These are phyloP conservation scores for Apamea anceps DNA, from an alignment of 2,888 invertebrate species.

Conservation along the genomic window DNA sequence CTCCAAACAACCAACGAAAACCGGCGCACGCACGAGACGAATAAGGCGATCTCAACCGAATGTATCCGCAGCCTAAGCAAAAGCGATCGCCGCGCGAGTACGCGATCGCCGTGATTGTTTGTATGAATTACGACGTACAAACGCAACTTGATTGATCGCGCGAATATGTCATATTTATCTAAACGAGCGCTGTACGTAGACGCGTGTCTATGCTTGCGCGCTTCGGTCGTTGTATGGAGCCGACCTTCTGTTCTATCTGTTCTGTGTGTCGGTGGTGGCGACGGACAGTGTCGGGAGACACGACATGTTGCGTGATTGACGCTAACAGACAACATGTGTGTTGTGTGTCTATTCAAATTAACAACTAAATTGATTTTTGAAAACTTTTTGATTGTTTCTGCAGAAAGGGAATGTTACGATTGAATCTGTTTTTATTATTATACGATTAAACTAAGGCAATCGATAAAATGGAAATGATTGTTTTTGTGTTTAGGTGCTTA, in stretches of 20 bases:
- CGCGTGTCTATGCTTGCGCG: not conserved
- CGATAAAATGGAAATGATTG: not conserved
- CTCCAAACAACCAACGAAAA: not conserved
- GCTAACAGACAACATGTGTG: slow-evolving; percentile 25
- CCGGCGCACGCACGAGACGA: not conserved
- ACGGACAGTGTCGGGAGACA: slow-evolving; percentile 47
- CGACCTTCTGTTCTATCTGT: slow-evolving; percentile 7
- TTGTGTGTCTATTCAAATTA: slow-evolving; percentile 42
- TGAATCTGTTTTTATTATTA: slow-evolving; percentile 24
- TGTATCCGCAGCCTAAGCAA: not conserved
- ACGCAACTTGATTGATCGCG: too few species aligned
- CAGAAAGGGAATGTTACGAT: not conserved
- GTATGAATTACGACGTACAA: not conserved
- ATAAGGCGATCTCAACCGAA: not conserved
- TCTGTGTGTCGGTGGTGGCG: not conserved
- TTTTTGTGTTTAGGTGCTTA: not conserved
- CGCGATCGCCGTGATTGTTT: not conserved
- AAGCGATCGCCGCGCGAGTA: not conserved
- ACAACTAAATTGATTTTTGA: slow-evolving; percentile 49
- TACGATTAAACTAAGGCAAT: slow-evolving; percentile 1
- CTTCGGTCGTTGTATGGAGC: not conserved
- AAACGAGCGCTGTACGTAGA: not conserved
- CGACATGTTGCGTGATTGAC: slow-evolving; percentile 61
- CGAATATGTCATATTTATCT: not conserved
- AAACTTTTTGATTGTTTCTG: slow-evolving; percentile 54